A percentile compares a stretch with the other conserved stretches of the same genome.
Conservation (phyloP, 2,113 vertebrate genomes). For the Leucopternis melanops region DNA sequence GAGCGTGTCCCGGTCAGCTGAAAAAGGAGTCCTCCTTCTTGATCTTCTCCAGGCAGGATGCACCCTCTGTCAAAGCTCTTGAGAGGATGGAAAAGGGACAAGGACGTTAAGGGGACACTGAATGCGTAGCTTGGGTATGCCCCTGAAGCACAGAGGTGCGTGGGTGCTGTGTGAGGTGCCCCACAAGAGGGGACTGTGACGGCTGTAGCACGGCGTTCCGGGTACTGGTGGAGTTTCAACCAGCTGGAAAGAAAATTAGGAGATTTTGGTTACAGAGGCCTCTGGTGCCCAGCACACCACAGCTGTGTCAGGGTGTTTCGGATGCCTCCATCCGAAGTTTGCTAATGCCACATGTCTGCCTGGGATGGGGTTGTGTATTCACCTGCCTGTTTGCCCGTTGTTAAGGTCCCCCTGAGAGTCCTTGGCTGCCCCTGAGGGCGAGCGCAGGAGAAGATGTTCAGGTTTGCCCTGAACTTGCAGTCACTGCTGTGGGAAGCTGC, state of each 20-base stretch:
- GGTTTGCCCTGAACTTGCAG: background rate
- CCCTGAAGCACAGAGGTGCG: background rate
- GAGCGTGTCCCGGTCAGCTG: background rate
- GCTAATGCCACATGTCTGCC: background rate
- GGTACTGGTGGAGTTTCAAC: background rate
- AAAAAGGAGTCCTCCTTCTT: background rate
- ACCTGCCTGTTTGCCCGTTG: fast-evolving
- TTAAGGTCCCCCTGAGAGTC: background rate
- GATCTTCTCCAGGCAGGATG: background rate
- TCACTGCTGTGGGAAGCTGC: background rate
- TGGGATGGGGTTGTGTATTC: fast-evolving
- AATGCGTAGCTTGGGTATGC: fast-evolving
- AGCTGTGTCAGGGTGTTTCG: background rate
- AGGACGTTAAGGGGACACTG: background rate
- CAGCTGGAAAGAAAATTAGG: background rate
- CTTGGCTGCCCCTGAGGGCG: background rate
- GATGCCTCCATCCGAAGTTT: background rate
- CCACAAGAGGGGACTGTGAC: fast-evolving
- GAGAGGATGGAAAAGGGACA: background rate
- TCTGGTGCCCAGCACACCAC: fast-evolving
- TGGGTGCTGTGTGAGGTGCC: background rate
- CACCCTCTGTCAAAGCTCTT: background rate
- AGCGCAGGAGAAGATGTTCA: background rate
- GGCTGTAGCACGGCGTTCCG: fast-evolving
- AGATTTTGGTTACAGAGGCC: background rate